These are phyloP conservation scores for Liolophura sinensis DNA, from an alignment of 1,140 invertebrate species.

Conservation along the genomic window DNA sequence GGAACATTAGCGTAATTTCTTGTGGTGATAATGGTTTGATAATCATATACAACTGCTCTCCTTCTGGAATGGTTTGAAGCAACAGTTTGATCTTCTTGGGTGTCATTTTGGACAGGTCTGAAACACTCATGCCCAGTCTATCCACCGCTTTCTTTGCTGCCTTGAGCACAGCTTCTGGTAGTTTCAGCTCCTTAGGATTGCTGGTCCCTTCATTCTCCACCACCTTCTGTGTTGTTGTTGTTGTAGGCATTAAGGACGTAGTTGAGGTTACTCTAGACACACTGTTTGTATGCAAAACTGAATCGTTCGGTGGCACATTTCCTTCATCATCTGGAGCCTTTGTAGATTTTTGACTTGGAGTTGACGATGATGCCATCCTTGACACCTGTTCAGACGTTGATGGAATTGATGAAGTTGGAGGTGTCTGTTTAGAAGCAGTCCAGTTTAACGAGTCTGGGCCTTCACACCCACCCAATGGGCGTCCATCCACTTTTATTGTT, in stretches of 20 bases:
- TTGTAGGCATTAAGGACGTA: neutral
- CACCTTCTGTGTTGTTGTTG: neutral
- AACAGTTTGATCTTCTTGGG: too few species aligned
- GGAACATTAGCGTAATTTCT: too few species aligned
- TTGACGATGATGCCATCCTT: neutral
- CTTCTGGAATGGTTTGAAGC: neutral
- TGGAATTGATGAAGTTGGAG: too few species aligned
- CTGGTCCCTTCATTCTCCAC: neutral
- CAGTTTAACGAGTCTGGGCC: too few species aligned
- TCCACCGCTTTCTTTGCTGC: too few species aligned
- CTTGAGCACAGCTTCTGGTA: too few species aligned
- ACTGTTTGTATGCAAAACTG: neutral
- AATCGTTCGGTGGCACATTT: too few species aligned
- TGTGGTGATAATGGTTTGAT: neutral
- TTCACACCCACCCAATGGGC: too few species aligned
- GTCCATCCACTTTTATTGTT: constrained; percentile 4
- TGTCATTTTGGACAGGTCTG: too few species aligned
- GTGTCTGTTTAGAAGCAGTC: too few species aligned
- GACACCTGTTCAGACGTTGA: neutral
- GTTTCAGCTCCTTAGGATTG: neutral
- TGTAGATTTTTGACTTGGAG: neutral
- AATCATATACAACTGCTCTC: neutral
- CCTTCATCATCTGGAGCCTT: neutral
- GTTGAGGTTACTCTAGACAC: neutral
- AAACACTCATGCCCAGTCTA: too few species aligned